Conservation (phyloP, 2,888 invertebrate species). For the Spilosoma lubricipeda region DNA sequence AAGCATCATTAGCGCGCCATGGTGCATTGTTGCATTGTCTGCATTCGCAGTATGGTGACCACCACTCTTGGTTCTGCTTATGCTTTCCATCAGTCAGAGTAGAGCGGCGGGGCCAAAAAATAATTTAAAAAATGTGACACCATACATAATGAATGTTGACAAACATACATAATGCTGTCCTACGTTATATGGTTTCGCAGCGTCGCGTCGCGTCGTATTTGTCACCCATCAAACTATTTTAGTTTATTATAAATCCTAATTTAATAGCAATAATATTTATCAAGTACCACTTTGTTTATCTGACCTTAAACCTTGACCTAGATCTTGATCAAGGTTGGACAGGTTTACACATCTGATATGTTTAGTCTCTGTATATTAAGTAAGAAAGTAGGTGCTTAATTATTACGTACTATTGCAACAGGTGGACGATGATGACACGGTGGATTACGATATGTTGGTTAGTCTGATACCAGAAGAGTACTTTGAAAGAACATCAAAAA, state of each 20-base stretch:
- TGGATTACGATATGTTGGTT: slow-evolving; percentile 82
- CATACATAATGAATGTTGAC: too few relatives aligned
- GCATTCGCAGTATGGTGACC: too few relatives aligned
- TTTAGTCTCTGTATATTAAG: not conserved
- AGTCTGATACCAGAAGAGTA: slow-evolving; percentile 81
- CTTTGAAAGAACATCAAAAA: slow-evolving; percentile 69
- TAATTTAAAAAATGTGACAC: too few relatives aligned
- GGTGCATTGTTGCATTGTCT: too few relatives aligned
- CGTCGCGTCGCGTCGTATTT: too few relatives aligned
- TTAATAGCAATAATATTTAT: not conserved
- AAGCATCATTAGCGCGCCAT: too few relatives aligned
- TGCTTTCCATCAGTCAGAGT: too few relatives aligned
- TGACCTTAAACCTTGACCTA: not conserved
- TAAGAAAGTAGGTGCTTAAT: not conserved
- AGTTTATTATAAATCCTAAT: not conserved
- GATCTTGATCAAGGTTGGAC: too few relatives aligned
- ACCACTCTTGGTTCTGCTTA: too few relatives aligned
- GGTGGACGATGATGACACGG: slow-evolving; percentile 76
- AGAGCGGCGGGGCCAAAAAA: too few relatives aligned
- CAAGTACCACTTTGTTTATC: not conserved
- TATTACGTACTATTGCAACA: slow-evolving; percentile 36
- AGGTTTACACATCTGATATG: not conserved
- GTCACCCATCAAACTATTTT: not conserved
- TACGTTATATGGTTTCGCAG: too few relatives aligned
- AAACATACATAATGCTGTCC: too few relatives aligned